Percentiles rank a stretch among this genome's conserved stretches.
Evolutionary conservation across 1,140 invertebrate species (phyloP).

Genomic region (Panulirus ornatus): DNA sequence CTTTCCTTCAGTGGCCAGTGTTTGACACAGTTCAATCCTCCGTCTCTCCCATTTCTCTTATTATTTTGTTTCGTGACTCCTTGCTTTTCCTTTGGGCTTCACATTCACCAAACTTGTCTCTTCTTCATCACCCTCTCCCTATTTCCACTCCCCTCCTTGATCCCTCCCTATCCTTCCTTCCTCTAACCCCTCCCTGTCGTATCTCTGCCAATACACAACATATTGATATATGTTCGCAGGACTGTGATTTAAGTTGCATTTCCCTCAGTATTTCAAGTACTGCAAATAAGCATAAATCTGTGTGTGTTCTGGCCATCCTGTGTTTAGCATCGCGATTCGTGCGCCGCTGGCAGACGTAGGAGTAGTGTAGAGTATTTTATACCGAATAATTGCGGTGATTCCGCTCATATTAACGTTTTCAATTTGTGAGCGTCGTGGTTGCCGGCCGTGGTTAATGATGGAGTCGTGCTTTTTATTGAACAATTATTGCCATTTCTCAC

Average conservation of each 20-base stretch:
- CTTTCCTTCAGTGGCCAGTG: no score
- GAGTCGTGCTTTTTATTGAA: slow-evolving; percentile 4
- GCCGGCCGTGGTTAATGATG: slow-evolving; percentile 11
- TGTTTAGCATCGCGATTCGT: slow-evolving; percentile 10
- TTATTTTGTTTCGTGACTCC: no score
- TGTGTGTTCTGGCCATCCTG: background rate
- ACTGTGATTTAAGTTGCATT: background rate
- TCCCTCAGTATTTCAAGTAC: background rate
- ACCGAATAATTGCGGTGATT: slow-evolving; percentile 27
- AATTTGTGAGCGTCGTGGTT: slow-evolving; percentile 15
- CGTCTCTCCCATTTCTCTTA: no score
- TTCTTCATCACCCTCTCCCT: no score
- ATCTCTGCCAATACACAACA: background rate
- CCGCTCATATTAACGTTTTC: slow-evolving; percentile 9
- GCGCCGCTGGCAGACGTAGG: background rate
- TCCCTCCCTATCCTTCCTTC: background rate
- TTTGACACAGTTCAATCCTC: no score
- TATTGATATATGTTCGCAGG: background rate
- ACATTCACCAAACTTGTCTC: no score
- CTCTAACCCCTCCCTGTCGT: no score
- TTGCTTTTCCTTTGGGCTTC: no score
- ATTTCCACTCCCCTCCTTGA: background rate
- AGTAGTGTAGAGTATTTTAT: slow-evolving; percentile 22
- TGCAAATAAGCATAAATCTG: slow-evolving; percentile 27
- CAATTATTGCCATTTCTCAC: slow-evolving; percentile 36